Evolutionary conservation across 2,888 invertebrate genomes (phyloP).

Genomic region (Petrophora chlorosata): DNA sequence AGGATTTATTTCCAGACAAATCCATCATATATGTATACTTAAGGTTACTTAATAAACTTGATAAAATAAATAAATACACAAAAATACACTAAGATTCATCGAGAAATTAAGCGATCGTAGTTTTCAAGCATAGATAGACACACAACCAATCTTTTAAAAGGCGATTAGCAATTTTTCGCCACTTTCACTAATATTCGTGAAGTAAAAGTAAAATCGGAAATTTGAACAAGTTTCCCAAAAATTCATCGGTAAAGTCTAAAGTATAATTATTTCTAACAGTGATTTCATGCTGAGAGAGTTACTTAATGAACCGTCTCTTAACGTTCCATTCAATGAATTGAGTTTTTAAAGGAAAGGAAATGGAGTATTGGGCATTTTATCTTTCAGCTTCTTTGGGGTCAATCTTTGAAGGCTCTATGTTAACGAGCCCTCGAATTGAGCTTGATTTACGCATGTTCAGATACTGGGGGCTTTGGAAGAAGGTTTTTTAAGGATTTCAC

Average conservation of each 20-base stretch:
- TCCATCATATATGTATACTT: too few species aligned
- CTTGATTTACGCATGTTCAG: slow-evolving; percentile 8
- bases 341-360: slow-evolving; percentile 16
- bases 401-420: slow-evolving; percentile 14
- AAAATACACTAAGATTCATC: too few species aligned
- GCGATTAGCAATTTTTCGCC: too few species aligned
- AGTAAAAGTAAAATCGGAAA: too few species aligned
- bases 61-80: too few species aligned
- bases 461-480: neutral
- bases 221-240: neutral
- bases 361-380: slow-evolving; percentile 16
- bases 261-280: slow-evolving; percentile 23
- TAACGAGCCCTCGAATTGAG: slow-evolving; percentile 17
- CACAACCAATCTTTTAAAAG: too few species aligned
- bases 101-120: too few species aligned
- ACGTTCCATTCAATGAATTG: slow-evolving; percentile 30
- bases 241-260: neutral
- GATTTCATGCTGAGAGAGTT: slow-evolving; percentile 28
- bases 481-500: too few species aligned
- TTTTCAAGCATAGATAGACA: too few species aligned
- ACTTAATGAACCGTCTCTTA: slow-evolving; percentile 36
- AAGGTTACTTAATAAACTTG: too few species aligned
- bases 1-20: too few species aligned
- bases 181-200: too few species aligned
- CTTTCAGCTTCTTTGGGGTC: slow-evolving; percentile 11